Conservation (phyloP, 92 coral and sea anemone species). For the Palythoa heliodiscus region DNA sequence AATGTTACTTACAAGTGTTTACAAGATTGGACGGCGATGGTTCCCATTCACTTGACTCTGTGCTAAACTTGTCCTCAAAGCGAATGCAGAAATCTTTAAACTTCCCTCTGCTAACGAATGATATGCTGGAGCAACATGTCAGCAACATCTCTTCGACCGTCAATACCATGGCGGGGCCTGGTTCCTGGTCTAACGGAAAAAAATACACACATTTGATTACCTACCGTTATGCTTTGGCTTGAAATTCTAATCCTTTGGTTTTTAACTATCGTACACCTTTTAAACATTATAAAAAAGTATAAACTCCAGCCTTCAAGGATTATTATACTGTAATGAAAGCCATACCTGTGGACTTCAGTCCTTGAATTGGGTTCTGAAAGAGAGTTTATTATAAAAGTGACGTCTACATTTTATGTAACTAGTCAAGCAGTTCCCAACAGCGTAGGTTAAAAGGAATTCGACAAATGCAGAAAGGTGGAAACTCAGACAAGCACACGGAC, state of each 20-base stretch:
- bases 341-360: constrained; percentile 9
- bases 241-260: neutral
- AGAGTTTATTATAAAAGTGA: neutral
- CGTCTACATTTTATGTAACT: neutral
- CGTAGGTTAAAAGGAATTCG: neutral
- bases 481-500: neutral
- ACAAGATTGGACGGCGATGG: constrained; percentile 68
- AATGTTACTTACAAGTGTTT: constrained; percentile 77
- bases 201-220: neutral
- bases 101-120: constrained; percentile 96
- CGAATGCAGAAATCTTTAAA: constrained; percentile 88
- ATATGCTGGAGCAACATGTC: constrained; percentile 92
- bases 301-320: neutral
- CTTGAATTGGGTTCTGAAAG: constrained; percentile 18
- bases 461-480: too few species aligned
- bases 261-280: neutral
- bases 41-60: constrained; percentile 86
- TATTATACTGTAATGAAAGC: neutral
- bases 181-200: constrained; percentile 63
- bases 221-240: neutral
- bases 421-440: neutral
- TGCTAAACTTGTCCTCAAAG: constrained; percentile 94
- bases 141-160: constrained; percentile 91
- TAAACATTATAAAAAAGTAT: neutral
- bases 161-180: constrained; percentile 83